Base-by-base conservation (phyloP, 2,888 invertebrate species). In the Hydroisotoma schaefferi region DNA sequence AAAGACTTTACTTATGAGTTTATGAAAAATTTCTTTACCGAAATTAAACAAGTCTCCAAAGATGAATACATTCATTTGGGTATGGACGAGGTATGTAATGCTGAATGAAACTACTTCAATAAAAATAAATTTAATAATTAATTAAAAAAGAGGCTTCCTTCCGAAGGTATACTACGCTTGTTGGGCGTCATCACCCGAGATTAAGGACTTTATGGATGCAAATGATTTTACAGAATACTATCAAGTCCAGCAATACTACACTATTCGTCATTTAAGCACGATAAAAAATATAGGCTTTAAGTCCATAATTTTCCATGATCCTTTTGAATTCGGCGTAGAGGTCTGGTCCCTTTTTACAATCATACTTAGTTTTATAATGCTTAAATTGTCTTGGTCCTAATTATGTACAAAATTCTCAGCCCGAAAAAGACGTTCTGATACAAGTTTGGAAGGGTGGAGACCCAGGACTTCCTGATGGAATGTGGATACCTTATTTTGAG, bases 51-150 rank as follows among this genome's bases (percentile, higher is more conserved):
- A 25, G 79, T 85, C 15, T 94, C 94, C 75, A 85, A 85, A 0
- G 94, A 94, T 70, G 77, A 83, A 61, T 92, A 87, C 75, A 75
- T 94, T n/a, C 95, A 97, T 77, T 77, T 95, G 1, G 95, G 95
- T 2, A 94, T 93, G 2, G 95, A 97, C 76, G 95, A 97, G 54
- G 65, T 65, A n/a, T 3, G 25, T 22, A 25, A 5, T 23, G 43
- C 18, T 43, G 8, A 10, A 6, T n/a, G 20, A n/a, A n/a, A n/a
- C n/a, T n/a, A 33, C 12, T 33, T 33, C 12, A 33, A 10, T 12
- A 33, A 10, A 33, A 15, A 43, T 10, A 20, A 8, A n/a, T 20
- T 47, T 47, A 20, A 33, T n/a, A 33, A 33, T 15, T 33, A 15
- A 33, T 10, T 33, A 10, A 33, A 8, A 33, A 4, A 29, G 27